Percentiles rank a stretch among this genome's conserved stretches.
Conservation (phyloP, 92 coral and sea anemone genomes). For the Epizoanthus illoricatus region DNA sequence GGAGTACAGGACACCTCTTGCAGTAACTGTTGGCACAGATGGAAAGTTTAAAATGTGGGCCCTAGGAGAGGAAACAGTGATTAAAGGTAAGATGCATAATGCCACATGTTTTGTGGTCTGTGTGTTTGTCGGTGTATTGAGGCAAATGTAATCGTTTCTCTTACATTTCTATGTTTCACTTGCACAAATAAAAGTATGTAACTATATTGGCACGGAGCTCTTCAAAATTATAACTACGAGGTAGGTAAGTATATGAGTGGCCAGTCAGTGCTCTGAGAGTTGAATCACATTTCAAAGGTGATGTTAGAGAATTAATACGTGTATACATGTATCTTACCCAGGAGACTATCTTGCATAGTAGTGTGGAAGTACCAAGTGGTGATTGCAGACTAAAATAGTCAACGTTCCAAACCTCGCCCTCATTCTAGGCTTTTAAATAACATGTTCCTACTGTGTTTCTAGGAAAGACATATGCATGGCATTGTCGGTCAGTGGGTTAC, state of each 20-base stretch:
- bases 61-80: constrained; percentile 56
- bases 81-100: constrained; percentile 43
- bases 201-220: too few species aligned
- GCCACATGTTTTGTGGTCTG: too few species aligned
- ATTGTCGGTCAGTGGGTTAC: constrained; percentile 94
- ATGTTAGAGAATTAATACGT: too few species aligned
- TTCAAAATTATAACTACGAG: too few species aligned
- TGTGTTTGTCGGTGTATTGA: not conserved
- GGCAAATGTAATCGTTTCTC: too few species aligned
- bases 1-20: constrained; percentile 51
- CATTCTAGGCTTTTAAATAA: not conserved
- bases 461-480: constrained; percentile 73
- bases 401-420: too few species aligned
- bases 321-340: too few species aligned
- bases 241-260: too few species aligned
- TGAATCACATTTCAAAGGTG: too few species aligned
- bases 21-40: constrained; percentile 83
- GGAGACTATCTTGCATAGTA: not conserved
- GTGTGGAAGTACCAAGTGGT: not conserved
- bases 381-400: not conserved
- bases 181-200: too few species aligned
- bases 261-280: too few species aligned
- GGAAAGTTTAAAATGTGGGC: constrained; percentile 95
- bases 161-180: too few species aligned
- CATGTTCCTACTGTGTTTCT: not conserved